Conservation (phyloP, 2,888 invertebrate genomes). For the Conistra vaccinii region DNA sequence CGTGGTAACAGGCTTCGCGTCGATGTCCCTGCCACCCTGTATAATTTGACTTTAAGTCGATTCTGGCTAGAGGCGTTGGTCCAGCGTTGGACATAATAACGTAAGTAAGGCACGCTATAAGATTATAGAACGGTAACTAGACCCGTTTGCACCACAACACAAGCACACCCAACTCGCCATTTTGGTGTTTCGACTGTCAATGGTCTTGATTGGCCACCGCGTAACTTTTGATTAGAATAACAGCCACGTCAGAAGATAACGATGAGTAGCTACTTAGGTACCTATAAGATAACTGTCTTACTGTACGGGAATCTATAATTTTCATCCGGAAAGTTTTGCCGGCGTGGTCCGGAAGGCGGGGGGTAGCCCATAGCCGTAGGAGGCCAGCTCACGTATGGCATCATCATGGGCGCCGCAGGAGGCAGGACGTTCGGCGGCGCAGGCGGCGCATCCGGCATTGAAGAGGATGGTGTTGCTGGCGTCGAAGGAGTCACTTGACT, state of each 20-base stretch:
- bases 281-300: slow-evolving; percentile 50
- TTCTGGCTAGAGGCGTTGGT: neutral
- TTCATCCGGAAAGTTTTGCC: slow-evolving; percentile 34
- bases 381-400: slow-evolving; percentile 39
- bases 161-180: too few species aligned
- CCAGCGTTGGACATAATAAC: neutral
- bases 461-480: neutral
- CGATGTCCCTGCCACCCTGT: too few species aligned
- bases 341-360: slow-evolving; percentile 3
- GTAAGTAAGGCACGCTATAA: neutral
- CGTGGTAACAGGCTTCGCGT: too few species aligned
- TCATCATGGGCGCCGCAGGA: slow-evolving; percentile 17
- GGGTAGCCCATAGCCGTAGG: slow-evolving; percentile 39
- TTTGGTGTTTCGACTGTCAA: neutral
- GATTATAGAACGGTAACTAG: neutral
- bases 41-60: slow-evolving; percentile 10
- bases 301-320: slow-evolving; percentile 58
- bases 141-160: neutral
- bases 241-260: neutral
- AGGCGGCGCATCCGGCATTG: neutral
- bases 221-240: neutral
- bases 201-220: neutral
- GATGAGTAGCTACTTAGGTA: neutral
- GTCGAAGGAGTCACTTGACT: neutral
- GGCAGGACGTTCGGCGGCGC: neutral